Base-by-base conservation (phyloP, 2,888 invertebrate species). In the Cephus sareptanus region DNA sequence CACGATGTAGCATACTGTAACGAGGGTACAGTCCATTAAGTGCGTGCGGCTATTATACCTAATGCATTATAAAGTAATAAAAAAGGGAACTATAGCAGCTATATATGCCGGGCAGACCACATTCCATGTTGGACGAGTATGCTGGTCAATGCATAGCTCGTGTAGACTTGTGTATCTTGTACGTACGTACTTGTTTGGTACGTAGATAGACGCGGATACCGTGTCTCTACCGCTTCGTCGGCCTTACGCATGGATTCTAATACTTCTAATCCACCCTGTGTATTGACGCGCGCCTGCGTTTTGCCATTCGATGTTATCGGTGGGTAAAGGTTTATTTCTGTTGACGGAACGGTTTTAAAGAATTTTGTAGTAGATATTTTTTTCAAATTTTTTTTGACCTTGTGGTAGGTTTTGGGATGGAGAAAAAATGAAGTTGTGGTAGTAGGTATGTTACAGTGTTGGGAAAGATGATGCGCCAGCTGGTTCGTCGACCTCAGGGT, bases 51-150 rank as follows among this genome's bases (percentile, higher is more conserved):
- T 87, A 89, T 89, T 90, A 88, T 89, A 88, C 87, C 88, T 90
- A 89, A 90, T 88, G 88, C 88, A 87, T 89, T 90, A 87, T 87
- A 84, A 87, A 86, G 87, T 86, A 81, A 87, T 86, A 85, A 85
- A 87, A 89, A 86, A 82, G 83, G 82, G 82, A 83, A 86, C 84
- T 86, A 85, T 87, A 86, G 86, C 69, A 69, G 73, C 35, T 74
- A 56, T 75, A 75, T 56, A 73, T 75, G 76, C 82, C 81, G 83
- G 80, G 80, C 89, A 86, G 90, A 89, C 90, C 90, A 89, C 91
- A 91, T 91, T 91, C 91, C 91, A 88, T 86, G 86, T 89, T 87
- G 85, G 86, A 89, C 87, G 87, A 88, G 87, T 85, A 86, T 87
- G 85, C 87, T 85, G 86, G 86, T 84, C 86, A 84, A 87, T 85